Base-by-base conservation (phyloP, 2,888 invertebrate genomes). In the Ceriagrion tenellum region DNA sequence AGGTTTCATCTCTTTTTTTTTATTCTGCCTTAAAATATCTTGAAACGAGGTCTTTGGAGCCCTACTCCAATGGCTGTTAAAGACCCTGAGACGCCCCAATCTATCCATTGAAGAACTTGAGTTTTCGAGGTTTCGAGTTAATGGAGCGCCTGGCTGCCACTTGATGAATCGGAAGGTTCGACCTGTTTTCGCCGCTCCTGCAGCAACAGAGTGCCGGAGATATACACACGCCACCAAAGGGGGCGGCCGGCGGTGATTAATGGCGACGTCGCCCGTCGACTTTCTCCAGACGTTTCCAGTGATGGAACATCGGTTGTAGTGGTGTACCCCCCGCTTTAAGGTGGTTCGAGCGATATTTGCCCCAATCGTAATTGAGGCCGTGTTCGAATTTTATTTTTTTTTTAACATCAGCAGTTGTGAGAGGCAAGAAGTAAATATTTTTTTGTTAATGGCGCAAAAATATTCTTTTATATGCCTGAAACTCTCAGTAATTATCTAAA, bases 111-210 rank as follows among this genome's bases (percentile, higher is more conserved):
- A 35, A 35, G 35, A 69, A 81, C 81, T 81, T 16, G 6, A 81
- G 81, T 81, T 81, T 81, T 81, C 81, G 35, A 35, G 81, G 30
- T 35, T 81, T 81, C 35, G 16, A 81, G 30, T 81, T 81, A 35
- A 81, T 81, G 81, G 81, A 35, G 81, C 81, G 13, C 35, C 35
- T n/a, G n/a, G 23, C 81, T 26, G 69, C 69, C 69, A 69, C 69
- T 69, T 69, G 69, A 69, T 69, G 69, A 69, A 69, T 69, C 69
- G n/a, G n/a, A 69, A 69, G 69, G 69, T 69, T 69, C 69, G 69
- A 69, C n/a, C 69, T n/a, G 69, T 69, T 69, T 69, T 26, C 81
- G 35, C 35, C 35, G 13, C 81, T 81, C 81, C 81, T 0, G 16
- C 81, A 35, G 81, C 35, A 35, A 18, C 81, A 30, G 81, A 59